Percentiles rank a stretch among this genome's conserved stretches.
These are phyloP conservation scores for Gobionotothen gibberifrons DNA, from an alignment of 2,797 vertebrate genomes.

Conservation along the genomic window DNA sequence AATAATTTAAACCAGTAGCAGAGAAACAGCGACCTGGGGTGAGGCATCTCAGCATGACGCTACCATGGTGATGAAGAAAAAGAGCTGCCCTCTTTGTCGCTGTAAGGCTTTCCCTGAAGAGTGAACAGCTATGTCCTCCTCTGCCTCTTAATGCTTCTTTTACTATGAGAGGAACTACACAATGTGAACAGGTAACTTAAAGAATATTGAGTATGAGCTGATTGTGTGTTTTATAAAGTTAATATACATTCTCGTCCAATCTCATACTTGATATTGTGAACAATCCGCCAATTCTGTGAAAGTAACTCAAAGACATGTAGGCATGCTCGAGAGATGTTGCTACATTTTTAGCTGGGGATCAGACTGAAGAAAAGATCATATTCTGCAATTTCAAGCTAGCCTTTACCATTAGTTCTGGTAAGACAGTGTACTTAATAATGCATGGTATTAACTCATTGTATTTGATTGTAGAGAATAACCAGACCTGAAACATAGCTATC, in stretches of 20 bases:
- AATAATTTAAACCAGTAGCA: constrained; percentile 75
- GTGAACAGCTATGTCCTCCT: constrained; percentile 26
- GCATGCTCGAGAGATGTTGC: too few relatives aligned
- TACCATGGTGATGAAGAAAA: constrained; percentile 22
- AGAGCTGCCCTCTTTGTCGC: constrained; percentile 1
- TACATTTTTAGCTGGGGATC: too few relatives aligned
- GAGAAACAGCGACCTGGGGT: constrained; percentile 36
- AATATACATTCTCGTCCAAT: not conserved
- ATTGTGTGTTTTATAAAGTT: not conserved
- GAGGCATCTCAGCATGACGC: constrained; percentile 49
- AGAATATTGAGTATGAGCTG: not conserved
- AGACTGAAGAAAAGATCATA: too few relatives aligned
- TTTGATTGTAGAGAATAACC: too few relatives aligned
- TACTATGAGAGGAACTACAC: constrained; percentile 9
- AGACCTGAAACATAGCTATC: too few relatives aligned
- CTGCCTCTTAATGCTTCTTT: constrained; percentile 3
- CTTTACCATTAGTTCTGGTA: too few relatives aligned
- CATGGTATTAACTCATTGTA: too few relatives aligned
- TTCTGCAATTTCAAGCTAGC: too few relatives aligned
- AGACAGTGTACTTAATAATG: too few relatives aligned
- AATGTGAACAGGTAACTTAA: constrained; percentile 11
- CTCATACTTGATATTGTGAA: too few relatives aligned
- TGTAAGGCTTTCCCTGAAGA: constrained; percentile 41
- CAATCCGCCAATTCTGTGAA: too few relatives aligned
- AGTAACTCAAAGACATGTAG: too few relatives aligned